A percentile compares a stretch with the other conserved stretches of the same genome.
These are phyloP conservation scores for Poeciliopsis paucimaculata DNA, from an alignment of 2,797 vertebrate genomes.

Conservation along the genomic window DNA sequence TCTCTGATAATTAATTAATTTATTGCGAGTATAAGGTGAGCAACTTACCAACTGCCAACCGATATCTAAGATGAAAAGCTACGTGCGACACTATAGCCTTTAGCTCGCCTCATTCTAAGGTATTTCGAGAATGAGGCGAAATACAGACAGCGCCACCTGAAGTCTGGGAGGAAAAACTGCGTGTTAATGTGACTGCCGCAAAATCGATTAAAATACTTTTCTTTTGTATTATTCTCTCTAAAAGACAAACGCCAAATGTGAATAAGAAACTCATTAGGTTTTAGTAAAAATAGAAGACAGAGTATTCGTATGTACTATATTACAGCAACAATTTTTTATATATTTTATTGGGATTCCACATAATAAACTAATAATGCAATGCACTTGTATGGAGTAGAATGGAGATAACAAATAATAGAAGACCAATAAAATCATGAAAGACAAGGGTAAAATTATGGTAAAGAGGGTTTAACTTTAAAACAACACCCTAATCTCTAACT, in stretches of 20 bases:
- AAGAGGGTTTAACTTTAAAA: neutral
- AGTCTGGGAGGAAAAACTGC: slow-evolving; percentile 7
- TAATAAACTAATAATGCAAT: neutral
- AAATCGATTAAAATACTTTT: neutral
- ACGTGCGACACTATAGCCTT: slow-evolving; percentile 12
- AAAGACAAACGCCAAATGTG: neutral
- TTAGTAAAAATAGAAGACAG: neutral
- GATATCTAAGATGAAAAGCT: neutral
- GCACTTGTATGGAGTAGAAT: neutral
- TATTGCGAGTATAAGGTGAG: rapidly evolving
- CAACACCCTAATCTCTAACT: neutral
- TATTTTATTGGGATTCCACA: neutral
- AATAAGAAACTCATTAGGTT: neutral
- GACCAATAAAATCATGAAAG: neutral
- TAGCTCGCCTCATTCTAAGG: slow-evolving; percentile 2
- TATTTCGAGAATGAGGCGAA: too few relatives aligned
- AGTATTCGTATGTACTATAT: neutral
- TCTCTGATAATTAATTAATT: rapidly evolving
- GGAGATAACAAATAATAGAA: neutral
- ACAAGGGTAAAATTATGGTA: neutral
- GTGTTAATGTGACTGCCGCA: neutral
- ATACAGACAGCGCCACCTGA: slow-evolving; percentile 25
- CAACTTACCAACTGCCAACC: slow-evolving; percentile 39
- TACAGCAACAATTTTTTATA: neutral
- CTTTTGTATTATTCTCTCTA: neutral